Base-by-base conservation (phyloP, 2,888 invertebrate species). In the Rhagophthalmus giganteus region DNA sequence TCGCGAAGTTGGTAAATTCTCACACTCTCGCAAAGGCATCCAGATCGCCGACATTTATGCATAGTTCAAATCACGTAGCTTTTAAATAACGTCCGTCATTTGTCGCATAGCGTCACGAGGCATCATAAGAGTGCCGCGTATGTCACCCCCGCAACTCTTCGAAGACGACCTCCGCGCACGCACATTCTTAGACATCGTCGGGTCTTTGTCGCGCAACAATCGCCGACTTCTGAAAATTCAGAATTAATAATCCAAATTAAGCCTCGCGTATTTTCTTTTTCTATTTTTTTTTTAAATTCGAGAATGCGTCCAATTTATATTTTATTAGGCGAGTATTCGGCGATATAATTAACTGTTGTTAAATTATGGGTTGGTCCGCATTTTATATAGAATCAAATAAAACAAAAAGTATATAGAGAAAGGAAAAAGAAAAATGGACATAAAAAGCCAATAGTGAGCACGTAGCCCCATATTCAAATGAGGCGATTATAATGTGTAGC, bases 61-160 rank as follows among this genome's bases (percentile, higher is more conserved):
- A 69, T 70, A 68, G 66, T 72, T 71, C 72, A 71, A 67, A 72
- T 72, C 73, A 73, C 73, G 73, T 73, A 71, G 60, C 53, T 61
- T 60, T 64, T 66, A 52, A 52, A 52, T 52, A 66, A 68, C 69
- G 70, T 71, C 66, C 66, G 71, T 70, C 70, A 72, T 72, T 72
- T 72, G 71, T 72, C 68, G 69, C 70, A 70, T 70, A 70, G 66
- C 69, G 65, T 72, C 72, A 71, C 70, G 70, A 67, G 63, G 67
- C 62, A 57, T 59, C 63, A 66, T 65, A 70, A n/a, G 67, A 66
- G 62, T 63, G 68, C 70, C 70, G 71, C 70, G 64, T 62, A 69
- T 70, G 69, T 62, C 71, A 66, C 71, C 69, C 70, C 69, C 71
- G 68, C 68, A 71, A 69, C 70, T 67, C 53, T 58, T 45, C 56